These are phyloP conservation scores for Lindbergichthys nudifrons DNA, from an alignment of 2,797 vertebrate genomes.

Conservation along the genomic window DNA sequence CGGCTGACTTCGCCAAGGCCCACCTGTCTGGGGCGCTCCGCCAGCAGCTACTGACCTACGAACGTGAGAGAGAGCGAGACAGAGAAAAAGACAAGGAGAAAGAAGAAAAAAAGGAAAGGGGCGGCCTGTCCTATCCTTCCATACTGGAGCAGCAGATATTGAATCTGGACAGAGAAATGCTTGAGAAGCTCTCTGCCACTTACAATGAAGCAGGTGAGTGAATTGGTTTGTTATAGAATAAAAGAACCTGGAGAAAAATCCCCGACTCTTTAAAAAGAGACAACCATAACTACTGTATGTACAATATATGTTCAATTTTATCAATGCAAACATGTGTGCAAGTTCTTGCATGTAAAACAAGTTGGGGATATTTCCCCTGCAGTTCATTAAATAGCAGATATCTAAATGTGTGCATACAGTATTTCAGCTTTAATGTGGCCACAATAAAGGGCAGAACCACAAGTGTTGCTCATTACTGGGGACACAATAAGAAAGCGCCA, in stretches of 20 bases:
- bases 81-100: conserved; percentile 83
- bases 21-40: conserved; percentile 93
- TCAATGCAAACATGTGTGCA: neutral
- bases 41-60: conserved; percentile 93
- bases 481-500: conserved; percentile 18
- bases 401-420: conserved; percentile 2
- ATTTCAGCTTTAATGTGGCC: neutral
- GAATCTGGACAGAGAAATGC: conserved; percentile 91
- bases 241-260: neutral
- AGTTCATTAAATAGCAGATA: conserved; percentile 8
- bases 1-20: conserved; percentile 94
- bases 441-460: conserved; percentile 16
- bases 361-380: neutral
- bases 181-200: conserved; percentile 92
- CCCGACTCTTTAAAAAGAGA: neutral
- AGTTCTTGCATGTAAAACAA: neutral
- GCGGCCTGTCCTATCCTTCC: conserved; percentile 90
- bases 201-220: conserved; percentile 95
- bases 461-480: conserved; percentile 13
- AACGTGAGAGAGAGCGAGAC: conserved; percentile 88
- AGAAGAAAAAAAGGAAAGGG: conserved; percentile 83
- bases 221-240: neutral
- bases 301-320: neutral
- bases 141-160: conserved; percentile 97
- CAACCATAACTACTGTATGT: neutral